Base-by-base conservation (phyloP, 2,113 vertebrate genomes). In the Boleophthalmus pectinirostris region DNA sequence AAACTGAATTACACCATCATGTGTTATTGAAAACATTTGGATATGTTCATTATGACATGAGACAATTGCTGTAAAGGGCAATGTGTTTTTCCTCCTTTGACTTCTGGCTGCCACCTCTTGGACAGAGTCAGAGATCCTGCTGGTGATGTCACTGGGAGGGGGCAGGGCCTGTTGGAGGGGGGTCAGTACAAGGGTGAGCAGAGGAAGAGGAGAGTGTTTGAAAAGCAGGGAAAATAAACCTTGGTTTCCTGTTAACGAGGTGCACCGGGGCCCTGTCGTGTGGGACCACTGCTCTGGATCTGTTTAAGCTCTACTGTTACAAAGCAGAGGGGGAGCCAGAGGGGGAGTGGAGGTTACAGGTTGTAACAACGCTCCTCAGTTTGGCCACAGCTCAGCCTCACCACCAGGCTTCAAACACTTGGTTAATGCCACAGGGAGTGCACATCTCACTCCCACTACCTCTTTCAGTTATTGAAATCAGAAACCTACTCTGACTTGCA, bases 241-340 rank as follows among this genome's bases (percentile, higher is more conserved):
- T 89, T 84, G 87, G 80, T 93, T 94, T 94, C 92, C 93, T 93
- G 91, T 92, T 90, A 93, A 92, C 78, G 85, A 89, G 84, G 84
- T 89, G 83, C 73, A 70, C 83, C 75, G 79, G 87, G 84, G 83
- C 79, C 69, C 81, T 80, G 85, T 75, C 69, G 69, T 85, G 83
- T 82, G 81, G 80, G 78, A 87, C 85, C 66, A 20, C 47, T 80
- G 73, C 75, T 92, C 90, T 93, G 90, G 88, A 84, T 89, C 84
- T 90, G 90, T 91, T 93, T 91, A 89, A 87, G 76, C 86, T 78
- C 79, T 82, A 53, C 68, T 83, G 82, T 87, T 89, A 80, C 81
- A 75, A 80, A 82, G 67, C 1, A 18, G 71, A 68, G 18, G 67
- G 29, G 63, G 70, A 3, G 2, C 69, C 66, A 12, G 67, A 21